Conservation (phyloP, 2,888 invertebrate genomes). For the Petrolisthes manimaculis region DNA sequence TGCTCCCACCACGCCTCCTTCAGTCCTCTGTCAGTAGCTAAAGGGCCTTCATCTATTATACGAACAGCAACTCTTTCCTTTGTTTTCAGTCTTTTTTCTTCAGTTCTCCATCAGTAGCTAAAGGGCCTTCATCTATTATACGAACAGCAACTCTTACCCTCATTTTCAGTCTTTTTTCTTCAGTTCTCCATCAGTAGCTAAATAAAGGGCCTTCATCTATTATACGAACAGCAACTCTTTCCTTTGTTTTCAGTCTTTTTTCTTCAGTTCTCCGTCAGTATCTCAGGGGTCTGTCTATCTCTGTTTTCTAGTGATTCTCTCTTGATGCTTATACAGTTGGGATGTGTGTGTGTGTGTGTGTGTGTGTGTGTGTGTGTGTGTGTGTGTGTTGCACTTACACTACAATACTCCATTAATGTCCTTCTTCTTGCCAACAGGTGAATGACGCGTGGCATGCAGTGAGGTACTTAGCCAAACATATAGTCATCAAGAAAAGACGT, state of each 20-base stretch:
- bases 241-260: background rate
- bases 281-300: background rate
- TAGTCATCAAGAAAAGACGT: background rate
- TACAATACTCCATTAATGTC: too few species aligned
- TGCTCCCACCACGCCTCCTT: conserved; percentile 84
- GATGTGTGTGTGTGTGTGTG: too few species aligned
- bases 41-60: background rate
- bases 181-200: background rate
- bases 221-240: background rate
- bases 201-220: background rate
- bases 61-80: too few species aligned
- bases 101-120: too few species aligned
- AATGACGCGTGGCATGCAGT: conserved; percentile 36
- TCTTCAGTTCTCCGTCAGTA: background rate
- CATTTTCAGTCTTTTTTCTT: background rate
- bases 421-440: conserved; percentile 17
- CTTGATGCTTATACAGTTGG: too few species aligned
- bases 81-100: too few species aligned
- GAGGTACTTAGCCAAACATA: conserved; percentile 6
- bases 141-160: too few species aligned
- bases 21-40: conserved; percentile 75
- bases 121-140: too few species aligned
- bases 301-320: too few species aligned
- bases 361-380: too few species aligned
- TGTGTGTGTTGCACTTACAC: too few species aligned